Base-by-base conservation (phyloP, 2,797 vertebrate species). In the Austrolebias charrua region DNA sequence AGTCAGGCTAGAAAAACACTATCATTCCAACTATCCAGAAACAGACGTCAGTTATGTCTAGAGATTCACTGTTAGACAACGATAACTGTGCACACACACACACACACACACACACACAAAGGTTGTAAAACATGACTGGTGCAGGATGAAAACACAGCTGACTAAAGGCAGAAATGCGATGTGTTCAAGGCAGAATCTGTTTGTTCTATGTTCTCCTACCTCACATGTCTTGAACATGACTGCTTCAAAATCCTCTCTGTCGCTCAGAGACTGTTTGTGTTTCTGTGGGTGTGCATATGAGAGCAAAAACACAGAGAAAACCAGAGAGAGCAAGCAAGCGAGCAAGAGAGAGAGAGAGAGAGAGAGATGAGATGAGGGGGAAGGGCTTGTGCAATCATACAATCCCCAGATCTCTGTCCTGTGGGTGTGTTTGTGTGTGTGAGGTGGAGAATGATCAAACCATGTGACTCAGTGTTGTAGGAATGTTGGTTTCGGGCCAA, bases 401-500 rank as follows among this genome's bases (percentile, higher is more conserved):
- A 86, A 82, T 76, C 77, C 42, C 40, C 74, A 68, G 76, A 69
- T 75, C 71, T 24, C 24, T 24, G 24, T 24, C 24, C 24, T 67
- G 72, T 75, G 63, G 60, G 31, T 33, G 31, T 33, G 31, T 68
- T 38, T 45, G 11, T 49, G 49, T 56, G 35, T 49, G 64, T 55
- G 47, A 58, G 63, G 33, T 47, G 70, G 79, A 86, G 83, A 88
- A 83, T 66, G 68, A 90, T 87, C 85, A 77, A 73, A 63, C 83
- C 67, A 80, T 79, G 80, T 91, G 88, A 91, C 86, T 86, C 81
- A 91, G 81, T 82, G 76, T 84, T 86, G 78, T 64, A 89, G 76
- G 88, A 90, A 93, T 91, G 79, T 88, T 56, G 86, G 82, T 79
- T 55, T 18, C 29, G 46, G 45, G 71, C 85, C 86, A 87, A 78